Conservation (phyloP, 2,888 invertebrate species). For the Tanypteryx hageni region DNA sequence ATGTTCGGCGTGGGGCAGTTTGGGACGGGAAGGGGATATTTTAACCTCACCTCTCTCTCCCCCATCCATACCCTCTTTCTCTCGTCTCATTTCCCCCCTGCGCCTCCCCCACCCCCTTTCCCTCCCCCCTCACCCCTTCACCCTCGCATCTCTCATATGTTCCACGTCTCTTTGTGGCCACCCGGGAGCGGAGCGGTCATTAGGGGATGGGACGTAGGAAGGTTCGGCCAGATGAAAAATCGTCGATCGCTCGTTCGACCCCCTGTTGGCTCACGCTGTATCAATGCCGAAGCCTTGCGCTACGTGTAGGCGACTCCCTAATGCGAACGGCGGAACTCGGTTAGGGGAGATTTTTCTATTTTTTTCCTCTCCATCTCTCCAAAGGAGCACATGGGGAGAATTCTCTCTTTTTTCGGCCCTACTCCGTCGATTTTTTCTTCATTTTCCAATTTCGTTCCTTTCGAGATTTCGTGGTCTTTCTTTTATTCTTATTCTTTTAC, state of each 20-base stretch:
- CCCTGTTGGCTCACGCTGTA: constrained; percentile 45
- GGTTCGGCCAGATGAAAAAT: constrained; percentile 23
- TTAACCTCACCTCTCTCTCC: neutral
- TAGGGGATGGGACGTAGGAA: neutral
- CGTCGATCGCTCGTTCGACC: constrained; percentile 10
- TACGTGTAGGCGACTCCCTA: constrained; percentile 38
- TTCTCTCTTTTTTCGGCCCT: too few species aligned
- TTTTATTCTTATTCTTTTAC: too few species aligned
- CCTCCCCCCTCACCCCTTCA: neutral
- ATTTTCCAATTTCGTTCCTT: too few species aligned
- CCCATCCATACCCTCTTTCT: neutral
- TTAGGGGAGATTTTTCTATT: constrained; percentile 9
- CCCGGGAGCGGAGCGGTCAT: constrained; percentile 7
- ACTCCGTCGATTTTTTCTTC: too few species aligned
- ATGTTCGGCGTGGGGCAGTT: neutral
- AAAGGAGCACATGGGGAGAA: neutral
- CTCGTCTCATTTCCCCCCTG: neutral
- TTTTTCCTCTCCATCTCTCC: neutral
- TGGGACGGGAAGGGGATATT: neutral
- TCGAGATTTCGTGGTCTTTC: too few species aligned
- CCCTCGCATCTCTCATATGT: neutral
- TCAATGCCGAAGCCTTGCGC: constrained; percentile 40
- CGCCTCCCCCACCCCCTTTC: neutral
- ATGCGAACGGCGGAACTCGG: constrained; percentile 45
- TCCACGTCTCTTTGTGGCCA: neutral